Base-by-base conservation (phyloP, 2,888 invertebrate species). In the Campopleginae sp. region DNA sequence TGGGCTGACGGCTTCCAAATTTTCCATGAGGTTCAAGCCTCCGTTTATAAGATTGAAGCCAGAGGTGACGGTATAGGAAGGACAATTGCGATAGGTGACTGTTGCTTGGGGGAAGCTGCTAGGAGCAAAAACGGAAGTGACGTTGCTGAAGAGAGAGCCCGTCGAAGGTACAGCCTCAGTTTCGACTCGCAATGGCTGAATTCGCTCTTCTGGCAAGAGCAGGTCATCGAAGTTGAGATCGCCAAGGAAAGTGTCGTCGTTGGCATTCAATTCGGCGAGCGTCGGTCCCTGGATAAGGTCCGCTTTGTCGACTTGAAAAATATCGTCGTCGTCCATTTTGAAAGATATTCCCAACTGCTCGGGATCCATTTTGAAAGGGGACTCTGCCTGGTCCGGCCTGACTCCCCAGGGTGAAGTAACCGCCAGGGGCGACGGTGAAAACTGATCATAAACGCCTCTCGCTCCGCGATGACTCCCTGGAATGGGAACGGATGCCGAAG, bases 211-310 rank as follows among this genome's bases (percentile, higher is more conserved):
- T 0, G 97, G 97, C 88, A 97, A 93, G 23, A 97, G 94, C 68
- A 98, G 94, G 93, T 98, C 98, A 92, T 98, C 98, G 93, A 98
- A 97, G 94, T 97, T 98, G 87, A 98, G 95, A 94, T 98, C 98
- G 91, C 97, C 97, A 80, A 97, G 93, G 63, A 98, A 95, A 48
- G 96, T 96, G 88, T 98, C 98, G 87, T 97, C 97, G 90, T 97
- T 97, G 23, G 97, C 97, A 94, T 97, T 97, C 75, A 98, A 94
- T 92, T 98, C 98, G 0, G 97, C 97, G 79, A 98, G 94, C 86
- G 98, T 98, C 0, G 98, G 97, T 4, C 97, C 96, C 93, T 97
- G 96, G 89, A 98, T 97, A 86, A 97, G 95, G 94, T 98, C 98
- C 54, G 97, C 96, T 94, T 98, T 97, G 93, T 98, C 98, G 78